Evolutionary conservation across 2,797 vertebrate species (phyloP).

Genomic region (Hozukius guyotensis): DNA sequence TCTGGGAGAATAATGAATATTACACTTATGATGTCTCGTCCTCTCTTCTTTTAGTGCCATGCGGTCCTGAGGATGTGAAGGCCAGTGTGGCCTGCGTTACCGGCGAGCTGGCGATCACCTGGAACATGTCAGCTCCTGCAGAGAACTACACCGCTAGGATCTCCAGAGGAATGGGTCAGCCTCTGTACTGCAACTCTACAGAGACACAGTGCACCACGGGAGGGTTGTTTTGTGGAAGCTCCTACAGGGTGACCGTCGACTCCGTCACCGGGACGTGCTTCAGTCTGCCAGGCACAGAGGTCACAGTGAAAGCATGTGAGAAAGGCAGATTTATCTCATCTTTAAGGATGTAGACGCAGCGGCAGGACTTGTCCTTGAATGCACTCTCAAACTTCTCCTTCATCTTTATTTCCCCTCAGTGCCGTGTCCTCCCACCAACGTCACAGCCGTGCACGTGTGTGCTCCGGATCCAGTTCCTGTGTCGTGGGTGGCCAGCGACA

Average conservation of each 20-base stretch:
- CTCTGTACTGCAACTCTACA: constrained; percentile 69
- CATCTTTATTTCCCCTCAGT: constrained; percentile 53
- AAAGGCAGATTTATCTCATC: not conserved
- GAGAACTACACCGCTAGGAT: constrained; percentile 68
- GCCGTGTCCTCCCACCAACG: constrained; percentile 75
- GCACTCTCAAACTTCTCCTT: not conserved
- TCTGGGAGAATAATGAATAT: not conserved
- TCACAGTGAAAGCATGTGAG: constrained; percentile 70
- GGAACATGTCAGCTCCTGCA: constrained; percentile 60
- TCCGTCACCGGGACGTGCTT: constrained; percentile 63
- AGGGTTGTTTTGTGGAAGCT: constrained; percentile 68
- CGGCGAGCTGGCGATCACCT: constrained; percentile 61
- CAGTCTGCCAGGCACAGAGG: constrained; percentile 61
- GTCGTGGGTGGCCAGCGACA: constrained; percentile 69
- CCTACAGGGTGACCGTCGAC: constrained; percentile 57
- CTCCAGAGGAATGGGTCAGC: constrained; percentile 44
- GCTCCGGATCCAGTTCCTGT: constrained; percentile 51
- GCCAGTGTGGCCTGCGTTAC: constrained; percentile 62
- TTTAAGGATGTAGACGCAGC: not conserved
- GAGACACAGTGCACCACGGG: constrained; percentile 57
- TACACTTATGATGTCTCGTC: not conserved
- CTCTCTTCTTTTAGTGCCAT: constrained; percentile 71
- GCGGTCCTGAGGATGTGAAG: constrained; percentile 68
- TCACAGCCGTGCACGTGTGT: constrained; percentile 59
- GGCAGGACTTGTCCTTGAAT: not conserved